Base-by-base conservation (phyloP, 2,888 invertebrate species). In the Pollenia griseotomentosa region DNA sequence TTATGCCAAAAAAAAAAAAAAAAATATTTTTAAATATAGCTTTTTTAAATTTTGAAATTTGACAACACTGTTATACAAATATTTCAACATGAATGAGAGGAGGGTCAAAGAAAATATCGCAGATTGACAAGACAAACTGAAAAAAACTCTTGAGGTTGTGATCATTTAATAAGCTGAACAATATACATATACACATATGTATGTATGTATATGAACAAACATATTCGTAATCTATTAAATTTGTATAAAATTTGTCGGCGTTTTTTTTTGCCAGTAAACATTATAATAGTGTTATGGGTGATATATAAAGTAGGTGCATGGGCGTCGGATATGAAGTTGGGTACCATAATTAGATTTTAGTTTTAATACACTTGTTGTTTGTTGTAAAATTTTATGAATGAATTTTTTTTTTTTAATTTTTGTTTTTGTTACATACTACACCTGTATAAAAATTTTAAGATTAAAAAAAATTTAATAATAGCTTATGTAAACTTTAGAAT, bases 281-380 rank as follows among this genome's bases (percentile, higher is more conserved):
- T 33, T 33, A 6, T 6, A 33, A 33, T 6, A 33, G 33, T 33
- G 33, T 33, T 33, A 33, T 33, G 33, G 33, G 33, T 33, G 33
- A 33, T 33, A 33, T 33, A 4, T 33, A 33, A 33, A 51, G 7
- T 7, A 12, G 11, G 40, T 78, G 78, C 63, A 82, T 84, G 81
- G 87, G 87, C 87, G 87, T 83, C 81, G 78, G 84, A 87, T 84
- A 63, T 84, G 59, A 68, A 74, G 57, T 65, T 63, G 33, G n/a
- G 11, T 46, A 51, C 71, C 71, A 61, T 71, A 85, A 81, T 79
- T 73, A 68, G 61, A 74, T 53, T 79, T 59, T 59, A 5, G 16
- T 59, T 51, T 14, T 4, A 33, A 59, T 71, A 53, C 82, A 82
- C 70, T 65, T 71, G 75, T 63, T 75, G 19, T 68, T 63, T 40